Percentiles rank a stretch among this genome's conserved stretches.
These are phyloP conservation scores for Leuciscus waleckii DNA, from an alignment of 2,797 vertebrate genomes.

Conservation along the genomic window DNA sequence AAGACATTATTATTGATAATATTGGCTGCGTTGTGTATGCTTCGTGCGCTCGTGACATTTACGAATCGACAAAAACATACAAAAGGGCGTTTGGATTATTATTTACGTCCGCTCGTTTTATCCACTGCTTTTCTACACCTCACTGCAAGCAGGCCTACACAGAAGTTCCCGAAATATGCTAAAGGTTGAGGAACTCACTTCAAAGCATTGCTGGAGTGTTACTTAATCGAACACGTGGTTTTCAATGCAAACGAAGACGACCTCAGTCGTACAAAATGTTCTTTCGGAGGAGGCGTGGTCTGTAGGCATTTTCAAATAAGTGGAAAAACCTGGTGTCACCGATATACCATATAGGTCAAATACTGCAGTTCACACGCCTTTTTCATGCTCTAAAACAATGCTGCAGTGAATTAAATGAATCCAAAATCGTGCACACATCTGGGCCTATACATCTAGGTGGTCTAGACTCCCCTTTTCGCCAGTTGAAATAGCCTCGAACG, in stretches of 20 bases:
- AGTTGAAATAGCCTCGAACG: conserved; percentile 8
- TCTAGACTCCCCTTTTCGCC: neutral
- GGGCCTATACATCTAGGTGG: neutral
- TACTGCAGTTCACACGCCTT: conserved; percentile 16
- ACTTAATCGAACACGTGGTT: conserved; percentile 72
- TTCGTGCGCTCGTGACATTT: neutral
- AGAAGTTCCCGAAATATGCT: conserved; percentile 55
- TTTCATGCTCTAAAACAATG: neutral
- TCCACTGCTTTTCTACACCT: conserved; percentile 6
- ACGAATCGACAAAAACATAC: neutral
- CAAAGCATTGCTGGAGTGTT: conserved; percentile 65
- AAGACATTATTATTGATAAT: neutral
- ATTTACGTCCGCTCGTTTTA: neutral
- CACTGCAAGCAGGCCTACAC: conserved; percentile 21
- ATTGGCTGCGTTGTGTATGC: neutral
- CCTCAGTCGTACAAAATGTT: conserved; percentile 80
- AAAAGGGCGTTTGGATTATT: neutral
- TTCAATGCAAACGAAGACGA: conserved; percentile 70
- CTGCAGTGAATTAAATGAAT: neutral
- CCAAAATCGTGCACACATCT: conserved; percentile 15
- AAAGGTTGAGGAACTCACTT: conserved; percentile 66
- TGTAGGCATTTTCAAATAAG: conserved; percentile 65
- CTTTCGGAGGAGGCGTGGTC: conserved; percentile 73
- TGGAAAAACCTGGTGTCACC: conserved; percentile 50
- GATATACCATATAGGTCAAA: conserved; percentile 52